Percentiles rank a stretch among this genome's conserved stretches.
These are phyloP conservation scores for Neolamprologus sp. DNA, from an alignment of 2,113 vertebrate species.

Conservation along the genomic window DNA sequence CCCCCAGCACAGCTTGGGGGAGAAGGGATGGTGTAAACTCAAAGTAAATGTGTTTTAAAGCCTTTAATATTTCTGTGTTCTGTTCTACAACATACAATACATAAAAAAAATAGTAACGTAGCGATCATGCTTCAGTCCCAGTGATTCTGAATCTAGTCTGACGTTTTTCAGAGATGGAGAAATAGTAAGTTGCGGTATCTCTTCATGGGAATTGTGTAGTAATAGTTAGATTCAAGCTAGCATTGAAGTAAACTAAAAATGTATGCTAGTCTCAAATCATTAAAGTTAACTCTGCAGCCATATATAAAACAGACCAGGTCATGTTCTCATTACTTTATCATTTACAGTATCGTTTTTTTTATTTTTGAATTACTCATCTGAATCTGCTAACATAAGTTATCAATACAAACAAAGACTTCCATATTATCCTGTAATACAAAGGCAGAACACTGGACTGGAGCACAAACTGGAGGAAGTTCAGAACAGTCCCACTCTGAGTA, in stretches of 20 bases:
- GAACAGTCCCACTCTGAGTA: background rate
- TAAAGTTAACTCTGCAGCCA: background rate
- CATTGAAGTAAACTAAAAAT: background rate
- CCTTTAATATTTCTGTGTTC: background rate
- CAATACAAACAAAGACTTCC: background rate
- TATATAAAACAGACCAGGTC: background rate
- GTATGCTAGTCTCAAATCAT: background rate
- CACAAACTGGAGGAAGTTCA: background rate
- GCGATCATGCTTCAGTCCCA: background rate
- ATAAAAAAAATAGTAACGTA: background rate
- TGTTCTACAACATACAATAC: background rate
- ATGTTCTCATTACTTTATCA: background rate
- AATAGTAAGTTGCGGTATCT: background rate
- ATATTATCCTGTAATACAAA: background rate
- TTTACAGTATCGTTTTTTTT: background rate
- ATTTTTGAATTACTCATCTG: background rate
- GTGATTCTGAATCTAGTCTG: background rate
- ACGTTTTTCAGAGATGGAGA: background rate
- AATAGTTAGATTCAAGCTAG: background rate
- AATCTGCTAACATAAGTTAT: background rate
- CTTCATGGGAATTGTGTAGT: background rate
- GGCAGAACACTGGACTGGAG: background rate
- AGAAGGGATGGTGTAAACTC: fast-evolving
- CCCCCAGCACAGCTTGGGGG: background rate
- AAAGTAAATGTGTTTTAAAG: background rate